Evolutionary conservation across 2,797 vertebrate genomes (phyloP).

Genomic region (Ceyx erithaca): DNA sequence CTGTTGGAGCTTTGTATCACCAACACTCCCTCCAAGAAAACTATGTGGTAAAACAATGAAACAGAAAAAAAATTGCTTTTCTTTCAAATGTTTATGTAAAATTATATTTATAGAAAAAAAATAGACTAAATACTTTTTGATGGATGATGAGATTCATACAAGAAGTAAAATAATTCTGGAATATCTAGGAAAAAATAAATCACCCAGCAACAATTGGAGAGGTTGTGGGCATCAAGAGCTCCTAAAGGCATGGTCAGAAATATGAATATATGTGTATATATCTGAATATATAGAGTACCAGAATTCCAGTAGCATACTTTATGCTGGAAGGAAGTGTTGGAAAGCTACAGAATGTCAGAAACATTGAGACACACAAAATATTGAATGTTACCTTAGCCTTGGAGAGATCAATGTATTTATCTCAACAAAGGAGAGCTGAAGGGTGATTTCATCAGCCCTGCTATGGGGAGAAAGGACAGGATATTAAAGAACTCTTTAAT

Average conservation of each 20-base stretch:
- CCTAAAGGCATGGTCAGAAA: background rate
- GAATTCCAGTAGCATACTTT: background rate
- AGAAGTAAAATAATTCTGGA: background rate
- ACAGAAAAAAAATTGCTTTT: background rate
- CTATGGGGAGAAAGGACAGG: background rate
- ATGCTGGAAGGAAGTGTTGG: background rate
- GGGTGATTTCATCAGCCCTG: background rate
- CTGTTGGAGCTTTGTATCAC: background rate
- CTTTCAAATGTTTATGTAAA: background rate
- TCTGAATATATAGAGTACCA: background rate
- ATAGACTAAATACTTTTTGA: background rate
- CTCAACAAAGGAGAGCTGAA: background rate
- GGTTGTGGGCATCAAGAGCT: background rate
- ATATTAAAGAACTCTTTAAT: conserved; percentile 25
- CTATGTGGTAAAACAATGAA: background rate
- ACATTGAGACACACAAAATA: background rate
- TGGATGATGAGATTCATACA: background rate
- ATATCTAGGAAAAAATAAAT: background rate
- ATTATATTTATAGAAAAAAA: background rate
- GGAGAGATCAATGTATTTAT: background rate
- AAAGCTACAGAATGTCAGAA: background rate
- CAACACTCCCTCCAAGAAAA: background rate
- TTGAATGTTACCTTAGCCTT: background rate
- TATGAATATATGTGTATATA: too few species aligned
- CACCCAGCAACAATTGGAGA: background rate